Conservation (phyloP, 2,113 vertebrate species). For the Equus przewalskii region DNA sequence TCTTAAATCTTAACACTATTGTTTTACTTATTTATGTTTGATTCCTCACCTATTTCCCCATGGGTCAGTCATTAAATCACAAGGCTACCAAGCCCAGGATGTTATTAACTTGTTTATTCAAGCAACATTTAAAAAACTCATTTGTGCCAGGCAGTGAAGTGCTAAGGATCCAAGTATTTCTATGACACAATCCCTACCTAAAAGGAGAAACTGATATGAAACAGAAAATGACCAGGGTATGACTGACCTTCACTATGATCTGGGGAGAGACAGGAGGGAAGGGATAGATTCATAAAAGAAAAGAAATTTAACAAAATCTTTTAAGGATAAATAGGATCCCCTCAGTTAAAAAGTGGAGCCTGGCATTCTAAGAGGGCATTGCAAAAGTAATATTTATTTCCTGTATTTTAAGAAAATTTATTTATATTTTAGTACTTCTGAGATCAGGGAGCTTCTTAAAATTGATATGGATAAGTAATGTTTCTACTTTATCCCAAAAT, state of each 20-base stretch:
- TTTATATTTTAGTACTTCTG: constrained; percentile 35
- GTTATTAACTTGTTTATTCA: not conserved
- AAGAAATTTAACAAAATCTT: constrained; percentile 24
- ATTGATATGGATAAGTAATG: not conserved
- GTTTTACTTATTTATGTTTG: not conserved
- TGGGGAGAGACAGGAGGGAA: not conserved
- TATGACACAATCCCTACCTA: not conserved
- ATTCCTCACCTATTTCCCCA: not conserved
- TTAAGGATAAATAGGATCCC: not conserved
- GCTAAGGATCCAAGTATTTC: not conserved
- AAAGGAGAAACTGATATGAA: not conserved
- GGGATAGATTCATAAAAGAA: not conserved
- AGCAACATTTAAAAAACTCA: not conserved
- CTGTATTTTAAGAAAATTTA: not conserved
- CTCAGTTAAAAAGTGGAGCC: not conserved
- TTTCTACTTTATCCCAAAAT: constrained; percentile 1
- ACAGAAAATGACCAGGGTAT: not conserved
- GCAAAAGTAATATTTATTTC: not conserved
- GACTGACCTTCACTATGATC: not conserved
- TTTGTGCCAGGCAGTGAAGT: not conserved
- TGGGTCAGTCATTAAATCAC: not conserved
- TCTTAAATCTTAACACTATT: not conserved
- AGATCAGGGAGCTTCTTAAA: not conserved
- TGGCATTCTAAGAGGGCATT: not conserved
- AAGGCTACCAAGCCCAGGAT: not conserved